Evolutionary conservation across 2,797 vertebrate genomes (phyloP), one percentile per base, ranked within the genome.

Genomic region (Muraenolepis orangiensis): DNA sequence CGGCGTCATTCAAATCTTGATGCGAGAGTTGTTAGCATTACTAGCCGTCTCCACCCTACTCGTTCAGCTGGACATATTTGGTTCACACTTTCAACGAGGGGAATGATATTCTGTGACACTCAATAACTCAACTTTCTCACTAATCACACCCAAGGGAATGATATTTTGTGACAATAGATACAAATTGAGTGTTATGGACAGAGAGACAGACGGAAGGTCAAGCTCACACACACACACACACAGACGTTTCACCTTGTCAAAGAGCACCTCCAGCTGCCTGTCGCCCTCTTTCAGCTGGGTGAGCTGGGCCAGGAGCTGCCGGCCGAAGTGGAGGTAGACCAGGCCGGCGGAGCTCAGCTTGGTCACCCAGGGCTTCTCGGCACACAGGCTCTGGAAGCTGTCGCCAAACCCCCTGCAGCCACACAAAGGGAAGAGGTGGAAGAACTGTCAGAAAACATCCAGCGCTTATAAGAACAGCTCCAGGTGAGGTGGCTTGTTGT

Each of bases 291-390:
- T 91, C 72, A 94, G 89, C 30, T 90, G 83, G 51, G 96, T 92
- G 71, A 96, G 90, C 66, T 87, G 88, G 0, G 93, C 87, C 18
- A 99, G 92, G 74, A 99, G 87, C 66, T 86, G 93, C 30, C 81
- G 88, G 28, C 98, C 97, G 4, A 98, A 98, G 87, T 99, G 96
- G 11, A 95, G 84, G 72, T 98, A 99, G 12, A 99, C 85, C 72
- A 99, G 86, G 31, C 98, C 98, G 0, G 98, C 97, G 0, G 97
- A 99, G 93, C 98, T 99, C 85, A 99, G 92, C 87, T 96, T 97
- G 10, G 97, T 99, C 82, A 89, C 91, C 96, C 96, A 99, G 0
- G 92, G 94, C 86, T 97, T 98, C 78, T 93, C 93, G 0, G 96
- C 94, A 77, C 86, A 89, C 72, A 99, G 88, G 84, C 94, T 97